Conservation (phyloP, 2,797 vertebrate genomes). For the Pseudopleuronectes americanus region DNA sequence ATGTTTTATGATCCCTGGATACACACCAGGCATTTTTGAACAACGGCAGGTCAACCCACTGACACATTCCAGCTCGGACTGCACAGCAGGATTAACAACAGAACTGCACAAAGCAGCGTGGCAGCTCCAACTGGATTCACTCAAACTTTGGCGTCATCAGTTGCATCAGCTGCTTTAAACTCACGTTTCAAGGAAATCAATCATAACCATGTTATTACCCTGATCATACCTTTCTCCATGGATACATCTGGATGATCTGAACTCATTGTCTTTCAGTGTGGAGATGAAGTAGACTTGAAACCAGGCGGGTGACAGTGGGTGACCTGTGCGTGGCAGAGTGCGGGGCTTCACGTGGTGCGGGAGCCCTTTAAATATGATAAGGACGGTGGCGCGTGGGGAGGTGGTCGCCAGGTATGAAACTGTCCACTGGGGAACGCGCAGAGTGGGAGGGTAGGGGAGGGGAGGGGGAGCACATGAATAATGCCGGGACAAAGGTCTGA, state of each 20-base stretch:
- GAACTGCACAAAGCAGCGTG: constrained; percentile 45
- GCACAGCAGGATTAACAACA: constrained; percentile 51
- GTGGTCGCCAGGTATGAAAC: constrained; percentile 47
- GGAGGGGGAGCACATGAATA: constrained; percentile 24
- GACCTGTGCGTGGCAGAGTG: not conserved
- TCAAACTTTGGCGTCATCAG: constrained; percentile 4
- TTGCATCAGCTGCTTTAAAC: constrained; percentile 13
- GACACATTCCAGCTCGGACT: constrained; percentile 43
- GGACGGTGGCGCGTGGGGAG: constrained; percentile 23
- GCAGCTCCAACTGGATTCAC: constrained; percentile 7
- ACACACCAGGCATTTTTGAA: not conserved
- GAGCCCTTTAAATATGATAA: constrained; percentile 65
- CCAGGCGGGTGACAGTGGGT: not conserved
- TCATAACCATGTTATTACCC: not conserved
- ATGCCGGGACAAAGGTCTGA: constrained; percentile 19
- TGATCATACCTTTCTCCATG: constrained; percentile 80
- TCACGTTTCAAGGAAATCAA: not conserved
- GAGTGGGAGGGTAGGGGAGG: not conserved
- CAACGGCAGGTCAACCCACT: constrained; percentile 12
- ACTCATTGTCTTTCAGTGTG: not conserved
- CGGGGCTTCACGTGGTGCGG: constrained; percentile 2
- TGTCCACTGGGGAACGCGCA: constrained; percentile 61
- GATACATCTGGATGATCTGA: constrained; percentile 30
- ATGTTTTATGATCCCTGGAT: not conserved
- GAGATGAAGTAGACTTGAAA: not conserved